Base-by-base conservation (phyloP, 2,113 vertebrate species). In the Nerophis lumbriciformis region DNA sequence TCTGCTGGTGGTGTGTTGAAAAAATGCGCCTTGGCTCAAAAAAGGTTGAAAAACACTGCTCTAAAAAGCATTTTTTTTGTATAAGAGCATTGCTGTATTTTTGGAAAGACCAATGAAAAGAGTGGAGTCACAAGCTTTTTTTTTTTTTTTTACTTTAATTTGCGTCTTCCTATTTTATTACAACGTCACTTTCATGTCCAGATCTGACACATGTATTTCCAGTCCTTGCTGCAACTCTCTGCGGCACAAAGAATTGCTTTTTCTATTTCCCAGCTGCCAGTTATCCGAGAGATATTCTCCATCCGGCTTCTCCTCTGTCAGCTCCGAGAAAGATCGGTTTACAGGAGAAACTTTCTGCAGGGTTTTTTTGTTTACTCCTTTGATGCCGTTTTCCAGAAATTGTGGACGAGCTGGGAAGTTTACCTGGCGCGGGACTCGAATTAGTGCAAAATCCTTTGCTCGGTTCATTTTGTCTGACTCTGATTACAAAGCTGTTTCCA, bases 391-490 rank as follows among this genome's bases (percentile, higher is more conserved):
- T 56, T 79, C 80, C 75, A 78, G 68, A 74, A 70, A 58, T 48
- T 21, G 74, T 38, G 38, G 56, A 65, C 61, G 67, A 77, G 62
- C 68, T 49, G 35, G 61, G 72, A 73, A 73, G 59, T 68, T 54
- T 76, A 73, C 73, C 72, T 84, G 83, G 80, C 78, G 1, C 60
- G 38, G 63, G 64, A 73, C 64, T 69, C 62, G 71, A 81, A 82
- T 82, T 76, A 69, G 63, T 69, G 69, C 72, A 79, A 79, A 80
- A 68, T 57, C 66, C 65, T 76, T 63, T 37, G 61, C 68, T 15
- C 15, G 50, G 48, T 67, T 73, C 48, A 63, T 11, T 78, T 77
- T 77, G 67, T 75, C 68, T 77, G 69, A 77, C 65, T 67, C 45
- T 39, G 51, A 59, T 75, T 72, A 13, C 8, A 12, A 65, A 53